Conservation (phyloP, 2,888 invertebrate genomes). For the Erpobdella octoculata region DNA sequence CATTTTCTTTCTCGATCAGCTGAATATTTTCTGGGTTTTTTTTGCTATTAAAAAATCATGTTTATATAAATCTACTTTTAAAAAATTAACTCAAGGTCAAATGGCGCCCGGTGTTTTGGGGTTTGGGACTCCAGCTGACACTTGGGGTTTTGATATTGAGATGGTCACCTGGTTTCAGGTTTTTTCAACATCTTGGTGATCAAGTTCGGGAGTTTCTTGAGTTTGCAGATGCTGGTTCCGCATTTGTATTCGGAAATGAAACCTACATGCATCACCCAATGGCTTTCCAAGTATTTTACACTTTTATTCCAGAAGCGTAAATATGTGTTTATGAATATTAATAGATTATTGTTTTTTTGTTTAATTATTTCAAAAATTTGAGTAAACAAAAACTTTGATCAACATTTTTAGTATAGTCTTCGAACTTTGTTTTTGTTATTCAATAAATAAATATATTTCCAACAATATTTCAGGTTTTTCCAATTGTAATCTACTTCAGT, state of each 20-base stretch:
- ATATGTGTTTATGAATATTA: background rate
- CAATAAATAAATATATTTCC: background rate
- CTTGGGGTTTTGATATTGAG: slow-evolving; percentile 37
- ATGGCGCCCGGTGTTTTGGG: slow-evolving; percentile 49
- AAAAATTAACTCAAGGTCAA: slow-evolving; percentile 36
- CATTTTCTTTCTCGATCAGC: too few relatives aligned
- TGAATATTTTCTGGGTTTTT: too few relatives aligned
- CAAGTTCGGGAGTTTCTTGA: slow-evolving; percentile 37
- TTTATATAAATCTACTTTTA: background rate
- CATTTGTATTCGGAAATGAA: slow-evolving; percentile 38
- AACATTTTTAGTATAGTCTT: background rate
- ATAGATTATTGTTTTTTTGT: background rate
- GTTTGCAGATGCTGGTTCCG: slow-evolving; percentile 38
- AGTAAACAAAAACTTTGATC: too few relatives aligned
- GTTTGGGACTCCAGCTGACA: slow-evolving; percentile 37
- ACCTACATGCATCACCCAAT: slow-evolving; percentile 31
- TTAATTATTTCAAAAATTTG: too few relatives aligned
- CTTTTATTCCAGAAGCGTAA: background rate
- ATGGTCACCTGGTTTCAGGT: slow-evolving; percentile 36
- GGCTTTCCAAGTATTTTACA: slow-evolving; percentile 35
- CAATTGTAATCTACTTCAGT: slow-evolving; percentile 84
- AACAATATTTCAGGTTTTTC: slow-evolving; percentile 57
- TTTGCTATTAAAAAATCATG: too few relatives aligned
- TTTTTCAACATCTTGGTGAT: slow-evolving; percentile 38
- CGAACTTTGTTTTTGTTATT: background rate